A percentile compares a stretch with the other conserved stretches of the same genome.
phyloP scores from a whole-genome alignment of 1,140 invertebrate species.

The Cheumatopsyche charites region DNA sequence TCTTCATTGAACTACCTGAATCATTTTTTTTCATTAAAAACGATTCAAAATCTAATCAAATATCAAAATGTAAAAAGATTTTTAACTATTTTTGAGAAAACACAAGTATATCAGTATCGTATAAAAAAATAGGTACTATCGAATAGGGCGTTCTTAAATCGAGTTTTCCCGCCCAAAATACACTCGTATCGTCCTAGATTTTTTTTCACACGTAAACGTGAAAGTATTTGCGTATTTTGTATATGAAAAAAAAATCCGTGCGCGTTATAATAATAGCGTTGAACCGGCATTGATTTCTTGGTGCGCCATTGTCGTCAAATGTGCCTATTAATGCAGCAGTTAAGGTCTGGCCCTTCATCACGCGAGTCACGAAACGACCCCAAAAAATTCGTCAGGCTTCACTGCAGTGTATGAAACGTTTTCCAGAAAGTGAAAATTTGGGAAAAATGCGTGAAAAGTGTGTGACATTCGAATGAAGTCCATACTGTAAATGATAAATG shows the following conservation, averaged over 20 bases:
- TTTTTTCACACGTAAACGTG: neutral
- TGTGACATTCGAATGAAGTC: too few relatives aligned
- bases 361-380: constrained; percentile 35
- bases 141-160: too few relatives aligned
- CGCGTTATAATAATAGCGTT: neutral
- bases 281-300: constrained; percentile 25
- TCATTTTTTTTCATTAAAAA: too few relatives aligned
- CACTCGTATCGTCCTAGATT: neutral
- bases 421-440: too few relatives aligned
- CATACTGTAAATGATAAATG: too few relatives aligned
- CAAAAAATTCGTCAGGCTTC: constrained; percentile 26
- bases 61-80: too few relatives aligned
- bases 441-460: too few relatives aligned
- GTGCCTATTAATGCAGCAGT: constrained; percentile 38
- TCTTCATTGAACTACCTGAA: too few relatives aligned
- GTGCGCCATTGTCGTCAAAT: constrained; percentile 35
- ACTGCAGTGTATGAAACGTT: constrained; percentile 22
- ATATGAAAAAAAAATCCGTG: neutral
- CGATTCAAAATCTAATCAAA: too few relatives aligned
- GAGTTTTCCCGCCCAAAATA: neutral
- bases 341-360: constrained; percentile 35
- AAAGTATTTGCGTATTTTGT: neutral
- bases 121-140: too few relatives aligned
- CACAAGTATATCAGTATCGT: too few relatives aligned
- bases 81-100: too few relatives aligned